Base-by-base conservation (phyloP, 2,797 vertebrate genomes). In the Babyrousa celebensis region DNA sequence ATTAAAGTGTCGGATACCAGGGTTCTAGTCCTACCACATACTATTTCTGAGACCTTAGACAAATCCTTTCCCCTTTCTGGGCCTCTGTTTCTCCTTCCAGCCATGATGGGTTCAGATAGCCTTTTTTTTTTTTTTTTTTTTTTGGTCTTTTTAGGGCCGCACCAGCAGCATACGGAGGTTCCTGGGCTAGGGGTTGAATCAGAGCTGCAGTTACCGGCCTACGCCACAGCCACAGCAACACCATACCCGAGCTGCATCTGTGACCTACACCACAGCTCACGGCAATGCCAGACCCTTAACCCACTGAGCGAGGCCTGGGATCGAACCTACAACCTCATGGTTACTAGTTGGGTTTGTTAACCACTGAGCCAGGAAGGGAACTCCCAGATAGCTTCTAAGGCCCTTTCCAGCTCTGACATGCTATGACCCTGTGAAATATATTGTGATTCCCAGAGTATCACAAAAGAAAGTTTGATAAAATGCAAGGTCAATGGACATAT, bases 381-480 rank as follows among this genome's bases (percentile, higher is more conserved):
- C 43, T 10, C 43, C 43, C 93, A 36, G 3, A 83, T 16, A 88
- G 63, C 11, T 56, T 67, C 36, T 43, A 78, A 89, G 52, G 25
- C n/a, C 21, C 32, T 70, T 80, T 67, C 21, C 17, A 85, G 60
- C 12, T 71, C 67, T 93, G 25, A 68, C 12, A 40, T 21, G 36
- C 56, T 72, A 32, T 89, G 60, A 89, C 43, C 65, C 56, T 60
- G n/a, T 72, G 29, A 75, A 85, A 74, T 60, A 65, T 15, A 36
- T 65, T 2, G 9, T 71, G 71, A 80, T 93, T 63, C 6, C 23
- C 63, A 79, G 18, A 85, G 40, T 48, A 80, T 56, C n/a, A 78
- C 36, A 36, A 36, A 36, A 94, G 36, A 85, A 84, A 91, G 14
- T 89, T 56, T 79, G 62, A 25, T 48, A 88, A 63, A 83, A 75